phyloP scores from a whole-genome alignment of 2,797 vertebrate genomes.

The Xerus rutilus region DNA sequence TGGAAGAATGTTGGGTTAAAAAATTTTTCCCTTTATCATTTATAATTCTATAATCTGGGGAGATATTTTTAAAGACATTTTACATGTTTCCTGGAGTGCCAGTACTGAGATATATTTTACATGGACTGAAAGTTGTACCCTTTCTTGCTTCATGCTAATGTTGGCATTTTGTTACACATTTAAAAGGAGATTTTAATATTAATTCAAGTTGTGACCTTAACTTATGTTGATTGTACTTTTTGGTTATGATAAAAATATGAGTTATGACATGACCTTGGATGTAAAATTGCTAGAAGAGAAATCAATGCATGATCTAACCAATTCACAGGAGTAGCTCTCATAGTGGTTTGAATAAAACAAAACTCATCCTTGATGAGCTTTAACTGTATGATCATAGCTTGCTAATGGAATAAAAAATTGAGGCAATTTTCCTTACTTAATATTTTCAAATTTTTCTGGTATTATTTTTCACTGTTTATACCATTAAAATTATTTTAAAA shows the following conservation, averaged over 20 bases:
- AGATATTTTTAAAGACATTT: constrained; percentile 23
- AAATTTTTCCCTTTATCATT: constrained; percentile 55
- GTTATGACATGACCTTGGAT: constrained; percentile 27
- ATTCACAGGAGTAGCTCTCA: neutral
- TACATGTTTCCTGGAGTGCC: neutral
- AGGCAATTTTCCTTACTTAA: neutral
- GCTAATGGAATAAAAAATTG: neutral
- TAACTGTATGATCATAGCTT: neutral
- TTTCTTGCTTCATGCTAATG: constrained; percentile 66
- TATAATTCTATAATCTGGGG: constrained; percentile 17
- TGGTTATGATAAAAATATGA: constrained; percentile 61
- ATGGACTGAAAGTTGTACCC: constrained; percentile 10
- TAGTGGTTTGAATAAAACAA: neutral
- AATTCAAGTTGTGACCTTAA: constrained; percentile 72
- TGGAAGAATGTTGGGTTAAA: neutral
- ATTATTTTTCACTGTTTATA: constrained; percentile 9
- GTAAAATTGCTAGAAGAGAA: constrained; percentile 23
- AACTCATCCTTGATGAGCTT: neutral
- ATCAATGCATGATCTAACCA: neutral
- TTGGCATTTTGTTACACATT: constrained; percentile 72
- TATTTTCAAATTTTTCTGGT: neutral
- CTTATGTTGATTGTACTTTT: constrained; percentile 63
- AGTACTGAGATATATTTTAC: constrained; percentile 25
- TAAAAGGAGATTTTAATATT: constrained; percentile 54
- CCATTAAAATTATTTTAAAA: constrained; percentile 37